Evolutionary conservation across 2,888 invertebrate genomes (phyloP).

Genomic region (Andrena minutula): DNA sequence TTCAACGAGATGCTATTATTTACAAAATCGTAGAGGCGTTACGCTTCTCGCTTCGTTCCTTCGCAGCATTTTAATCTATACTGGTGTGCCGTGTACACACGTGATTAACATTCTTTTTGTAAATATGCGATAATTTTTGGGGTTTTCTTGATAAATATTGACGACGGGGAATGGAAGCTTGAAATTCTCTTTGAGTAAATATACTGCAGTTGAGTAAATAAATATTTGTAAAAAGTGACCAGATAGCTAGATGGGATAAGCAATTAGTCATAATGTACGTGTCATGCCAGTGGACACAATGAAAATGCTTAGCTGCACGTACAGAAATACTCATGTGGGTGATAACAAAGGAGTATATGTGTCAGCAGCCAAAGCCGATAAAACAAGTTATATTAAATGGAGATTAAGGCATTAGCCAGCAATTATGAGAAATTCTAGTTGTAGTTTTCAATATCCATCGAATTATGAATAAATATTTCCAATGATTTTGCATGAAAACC

Average conservation of each 20-base stretch:
- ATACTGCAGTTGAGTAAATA: background rate
- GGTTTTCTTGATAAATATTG: too few species aligned
- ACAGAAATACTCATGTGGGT: background rate
- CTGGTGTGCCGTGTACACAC: too few species aligned
- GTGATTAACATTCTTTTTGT: too few species aligned
- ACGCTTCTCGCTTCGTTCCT: too few species aligned
- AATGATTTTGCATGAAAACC: background rate
- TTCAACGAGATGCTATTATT: too few species aligned
- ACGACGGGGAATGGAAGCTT: background rate
- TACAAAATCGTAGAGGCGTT: too few species aligned
- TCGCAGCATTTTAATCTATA: too few species aligned
- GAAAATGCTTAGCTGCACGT: background rate
- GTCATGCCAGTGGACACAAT: constrained; percentile 27
- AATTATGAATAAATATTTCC: background rate
- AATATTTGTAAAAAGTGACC: background rate
- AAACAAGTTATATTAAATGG: constrained; percentile 1
- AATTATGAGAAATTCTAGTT: background rate
- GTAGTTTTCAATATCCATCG: background rate
- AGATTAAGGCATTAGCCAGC: background rate
- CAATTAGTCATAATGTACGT: constrained; percentile 40
- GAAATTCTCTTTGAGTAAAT: too few species aligned
- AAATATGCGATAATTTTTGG: too few species aligned
- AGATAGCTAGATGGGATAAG: background rate
- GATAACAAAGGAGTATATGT: constrained; percentile 44
- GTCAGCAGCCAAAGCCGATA: background rate